phyloP scores from a whole-genome alignment of 2,113 vertebrate species.

The Poeciliopsis occidentalis region DNA sequence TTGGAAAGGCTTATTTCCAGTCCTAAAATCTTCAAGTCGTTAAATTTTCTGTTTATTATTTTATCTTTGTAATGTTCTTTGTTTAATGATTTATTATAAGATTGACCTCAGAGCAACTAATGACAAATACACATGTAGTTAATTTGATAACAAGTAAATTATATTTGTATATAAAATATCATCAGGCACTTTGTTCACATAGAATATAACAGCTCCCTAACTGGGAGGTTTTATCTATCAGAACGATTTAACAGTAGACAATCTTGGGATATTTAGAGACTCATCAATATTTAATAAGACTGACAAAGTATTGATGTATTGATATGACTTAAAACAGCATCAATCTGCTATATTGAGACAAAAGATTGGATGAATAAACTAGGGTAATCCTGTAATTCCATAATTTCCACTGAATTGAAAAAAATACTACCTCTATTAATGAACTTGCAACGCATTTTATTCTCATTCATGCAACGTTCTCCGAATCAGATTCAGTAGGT shows the following conservation, averaged over 20 bases:
- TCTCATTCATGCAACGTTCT: not conserved
- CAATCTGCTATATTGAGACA: not conserved
- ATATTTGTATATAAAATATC: not conserved
- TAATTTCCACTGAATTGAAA: not conserved
- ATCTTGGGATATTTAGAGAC: not conserved
- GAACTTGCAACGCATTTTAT: not conserved
- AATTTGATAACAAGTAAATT: not conserved
- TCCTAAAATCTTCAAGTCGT: too few species aligned
- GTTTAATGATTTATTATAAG: too few species aligned
- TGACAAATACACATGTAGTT: not conserved
- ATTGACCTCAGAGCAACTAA: not conserved
- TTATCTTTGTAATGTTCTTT: too few species aligned
- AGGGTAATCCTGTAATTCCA: not conserved
- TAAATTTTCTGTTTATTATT: too few species aligned
- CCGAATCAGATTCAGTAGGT: not conserved
- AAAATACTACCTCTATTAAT: not conserved
- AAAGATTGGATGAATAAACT: not conserved
- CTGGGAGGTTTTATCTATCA: not conserved
- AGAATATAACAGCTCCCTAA: not conserved
- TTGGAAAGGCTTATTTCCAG: too few species aligned
- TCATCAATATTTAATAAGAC: not conserved
- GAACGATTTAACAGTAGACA: not conserved
- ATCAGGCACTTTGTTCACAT: not conserved
- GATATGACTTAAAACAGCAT: not conserved
- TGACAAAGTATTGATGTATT: not conserved